Conservation (phyloP, 2,888 invertebrate genomes). For the Calephelis perditalis region DNA sequence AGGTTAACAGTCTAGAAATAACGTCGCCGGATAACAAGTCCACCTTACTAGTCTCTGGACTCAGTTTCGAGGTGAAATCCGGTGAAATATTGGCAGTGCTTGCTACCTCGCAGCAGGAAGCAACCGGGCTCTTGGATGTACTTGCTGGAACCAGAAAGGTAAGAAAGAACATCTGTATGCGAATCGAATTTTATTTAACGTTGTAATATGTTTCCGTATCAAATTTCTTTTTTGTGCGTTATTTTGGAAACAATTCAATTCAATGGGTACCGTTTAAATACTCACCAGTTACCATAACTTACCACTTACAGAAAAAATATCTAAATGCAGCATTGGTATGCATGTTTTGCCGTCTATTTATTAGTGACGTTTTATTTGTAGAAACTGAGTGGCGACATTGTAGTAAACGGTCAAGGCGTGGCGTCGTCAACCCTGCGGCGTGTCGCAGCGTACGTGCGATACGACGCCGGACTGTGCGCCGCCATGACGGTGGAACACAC, state of each 20-base stretch:
- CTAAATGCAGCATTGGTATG: too few species aligned
- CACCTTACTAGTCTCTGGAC: conserved; percentile 81
- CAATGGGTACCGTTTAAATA: too few species aligned
- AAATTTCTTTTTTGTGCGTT: too few species aligned
- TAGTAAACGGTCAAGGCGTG: conserved; percentile 92
- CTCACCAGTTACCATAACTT: too few species aligned
- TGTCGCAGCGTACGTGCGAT: conserved; percentile 86
- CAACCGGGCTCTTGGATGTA: conserved; percentile 90
- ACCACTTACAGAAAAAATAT: too few species aligned
- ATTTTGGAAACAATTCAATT: too few species aligned
- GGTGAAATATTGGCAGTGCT: conserved; percentile 94
- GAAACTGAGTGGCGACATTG: conserved; percentile 85
- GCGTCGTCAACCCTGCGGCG: conserved; percentile 83
- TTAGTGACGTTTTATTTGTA: conserved; percentile 33
- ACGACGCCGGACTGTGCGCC: conserved; percentile 87
- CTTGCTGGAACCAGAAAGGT: conserved; percentile 85
- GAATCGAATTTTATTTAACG: too few species aligned
- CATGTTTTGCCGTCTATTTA: too few species aligned
- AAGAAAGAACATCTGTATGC: conserved; percentile 22
- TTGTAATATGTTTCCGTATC: too few species aligned
- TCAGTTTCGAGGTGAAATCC: conserved; percentile 93
- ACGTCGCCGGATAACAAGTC: conserved; percentile 76
- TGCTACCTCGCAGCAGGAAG: conserved; percentile 92
- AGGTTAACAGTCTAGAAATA: conserved; percentile 81
- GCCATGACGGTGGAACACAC: conserved; percentile 95